phyloP scores from a whole-genome alignment of 2,113 vertebrate species.

The Eubucco bourcierii region DNA sequence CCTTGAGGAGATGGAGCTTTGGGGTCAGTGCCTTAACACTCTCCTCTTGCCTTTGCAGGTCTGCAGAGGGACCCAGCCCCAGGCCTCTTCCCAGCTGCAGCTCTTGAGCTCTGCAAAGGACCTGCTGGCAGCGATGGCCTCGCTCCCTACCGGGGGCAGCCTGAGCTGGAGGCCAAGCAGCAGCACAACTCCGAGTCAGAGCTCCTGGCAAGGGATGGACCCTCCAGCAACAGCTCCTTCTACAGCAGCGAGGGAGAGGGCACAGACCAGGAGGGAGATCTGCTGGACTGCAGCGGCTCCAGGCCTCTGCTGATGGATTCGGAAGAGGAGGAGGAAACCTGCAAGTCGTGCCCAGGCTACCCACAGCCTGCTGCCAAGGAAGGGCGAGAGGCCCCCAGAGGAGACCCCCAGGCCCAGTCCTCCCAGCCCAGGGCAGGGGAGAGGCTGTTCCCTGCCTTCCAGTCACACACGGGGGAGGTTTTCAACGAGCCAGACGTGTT shows the following conservation, averaged over 20 bases:
- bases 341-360: background rate
- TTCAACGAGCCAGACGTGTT: constrained; percentile 80
- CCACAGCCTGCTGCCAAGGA: constrained; percentile 26
- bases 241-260: constrained; percentile 94
- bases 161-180: constrained; percentile 17
- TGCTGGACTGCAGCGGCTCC: constrained; percentile 89
- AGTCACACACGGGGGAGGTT: background rate
- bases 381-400: background rate
- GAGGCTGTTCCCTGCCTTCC: constrained; percentile 20
- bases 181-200: constrained; percentile 63
- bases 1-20: background rate
- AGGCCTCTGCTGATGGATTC: constrained; percentile 92
- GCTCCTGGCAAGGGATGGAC: constrained; percentile 66
- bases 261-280: constrained; percentile 76
- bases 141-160: constrained; percentile 22
- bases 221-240: constrained; percentile 83
- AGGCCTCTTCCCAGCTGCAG: constrained; percentile 43
- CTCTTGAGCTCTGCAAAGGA: constrained; percentile 53
- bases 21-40: constrained; percentile 17
- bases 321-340: constrained; percentile 86
- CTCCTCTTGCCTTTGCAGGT: constrained; percentile 70
- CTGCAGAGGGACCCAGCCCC: constrained; percentile 63
- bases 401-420: background rate
- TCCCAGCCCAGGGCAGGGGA: background rate
- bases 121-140: constrained; percentile 15